Conservation (phyloP, 2,888 invertebrate species). For the Endotricha flammealis region DNA sequence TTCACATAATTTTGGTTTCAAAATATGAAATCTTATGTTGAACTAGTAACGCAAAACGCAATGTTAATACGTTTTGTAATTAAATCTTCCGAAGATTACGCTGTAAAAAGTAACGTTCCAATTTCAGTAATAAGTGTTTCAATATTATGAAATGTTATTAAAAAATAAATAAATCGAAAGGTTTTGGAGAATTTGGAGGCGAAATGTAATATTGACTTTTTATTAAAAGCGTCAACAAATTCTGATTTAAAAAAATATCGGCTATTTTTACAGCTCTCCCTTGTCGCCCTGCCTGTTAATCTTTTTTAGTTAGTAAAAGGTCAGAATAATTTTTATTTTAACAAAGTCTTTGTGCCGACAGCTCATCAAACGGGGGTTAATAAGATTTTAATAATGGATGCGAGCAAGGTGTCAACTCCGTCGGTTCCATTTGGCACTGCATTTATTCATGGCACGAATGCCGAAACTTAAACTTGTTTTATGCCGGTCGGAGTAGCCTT, state of each 20-base stretch:
- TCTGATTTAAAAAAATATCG: constrained; percentile 2
- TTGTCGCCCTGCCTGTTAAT: background rate
- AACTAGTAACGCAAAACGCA: too few species aligned
- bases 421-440: constrained; percentile 14
- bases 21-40: too few species aligned
- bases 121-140: too few species aligned
- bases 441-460: constrained; percentile 16
- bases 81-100: too few species aligned
- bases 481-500: constrained; percentile 2
- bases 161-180: too few species aligned
- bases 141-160: too few species aligned
- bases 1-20: too few species aligned
- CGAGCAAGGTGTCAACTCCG: constrained; percentile 31
- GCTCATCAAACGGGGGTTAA: constrained; percentile 35
- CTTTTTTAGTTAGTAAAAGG: constrained; percentile 9
- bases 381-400: constrained; percentile 54
- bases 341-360: constrained; percentile 25
- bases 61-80: too few species aligned
- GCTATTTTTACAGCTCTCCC: too few species aligned
- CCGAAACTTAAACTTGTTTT: constrained; percentile 11
- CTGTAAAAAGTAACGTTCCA: too few species aligned
- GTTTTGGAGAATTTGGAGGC: constrained; percentile 1
- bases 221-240: constrained; percentile 17
- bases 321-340: constrained; percentile 27
- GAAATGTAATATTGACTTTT: too few species aligned